phyloP scores from a whole-genome alignment of 2,888 invertebrate genomes.

The Platycheirus albimanus region DNA sequence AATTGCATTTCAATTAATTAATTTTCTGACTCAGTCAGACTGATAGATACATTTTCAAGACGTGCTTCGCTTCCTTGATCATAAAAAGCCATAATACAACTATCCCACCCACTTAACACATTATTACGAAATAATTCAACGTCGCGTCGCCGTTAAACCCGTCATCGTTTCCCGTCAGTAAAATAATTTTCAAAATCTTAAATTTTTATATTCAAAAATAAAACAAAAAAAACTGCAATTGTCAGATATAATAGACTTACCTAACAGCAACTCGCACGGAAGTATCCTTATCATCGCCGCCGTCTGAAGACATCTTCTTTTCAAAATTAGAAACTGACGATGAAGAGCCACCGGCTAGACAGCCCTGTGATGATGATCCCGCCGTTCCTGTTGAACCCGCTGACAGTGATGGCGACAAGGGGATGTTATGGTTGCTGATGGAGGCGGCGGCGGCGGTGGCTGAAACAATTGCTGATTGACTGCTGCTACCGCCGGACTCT shows the following conservation, averaged over 20 bases:
- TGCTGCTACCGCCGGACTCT: constrained; percentile 26
- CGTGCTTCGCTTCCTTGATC: not conserved
- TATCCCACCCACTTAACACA: constrained; percentile 19
- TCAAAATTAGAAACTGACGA: constrained; percentile 58
- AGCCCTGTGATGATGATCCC: constrained; percentile 42
- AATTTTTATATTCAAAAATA: not conserved
- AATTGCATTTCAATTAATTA: too few species aligned
- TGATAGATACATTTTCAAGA: not conserved
- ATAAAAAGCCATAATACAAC: constrained; percentile 23
- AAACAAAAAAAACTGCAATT: not conserved
- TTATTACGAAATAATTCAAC: constrained; percentile 25
- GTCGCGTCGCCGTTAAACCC: constrained; percentile 31
- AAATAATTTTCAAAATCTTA: not conserved
- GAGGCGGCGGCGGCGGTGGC: not conserved
- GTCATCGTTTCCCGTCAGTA: constrained; percentile 11
- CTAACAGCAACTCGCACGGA: constrained; percentile 70
- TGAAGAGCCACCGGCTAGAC: constrained; percentile 47
- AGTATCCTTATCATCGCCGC: constrained; percentile 70
- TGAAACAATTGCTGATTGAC: constrained; percentile 39
- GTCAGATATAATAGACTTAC: too few species aligned
- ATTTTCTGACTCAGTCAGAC: not conserved
- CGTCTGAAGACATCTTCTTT: constrained; percentile 71
- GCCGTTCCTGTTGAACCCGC: constrained; percentile 47
- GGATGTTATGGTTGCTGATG: constrained; percentile 38
- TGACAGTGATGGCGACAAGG: constrained; percentile 61